These are phyloP conservation scores for Machimus rusticus DNA, from an alignment of 2,888 invertebrate genomes.

Conservation along the genomic window DNA sequence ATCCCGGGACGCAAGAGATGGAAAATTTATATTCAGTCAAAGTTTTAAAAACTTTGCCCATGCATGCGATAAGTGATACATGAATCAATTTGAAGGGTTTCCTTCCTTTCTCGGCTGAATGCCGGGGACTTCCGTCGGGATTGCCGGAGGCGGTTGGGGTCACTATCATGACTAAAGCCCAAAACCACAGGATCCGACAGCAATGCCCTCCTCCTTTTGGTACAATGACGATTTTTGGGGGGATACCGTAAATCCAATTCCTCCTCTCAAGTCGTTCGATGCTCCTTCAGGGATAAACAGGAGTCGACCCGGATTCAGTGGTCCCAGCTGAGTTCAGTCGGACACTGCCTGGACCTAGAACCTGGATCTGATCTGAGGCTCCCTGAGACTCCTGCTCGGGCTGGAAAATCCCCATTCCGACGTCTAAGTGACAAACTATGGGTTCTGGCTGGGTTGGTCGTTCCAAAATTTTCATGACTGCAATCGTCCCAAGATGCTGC, in stretches of 20 bases:
- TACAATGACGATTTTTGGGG: constrained; percentile 6
- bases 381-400: no score
- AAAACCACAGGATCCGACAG: background rate
- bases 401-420: constrained; percentile 13
- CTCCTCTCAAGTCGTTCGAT: background rate
- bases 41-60: constrained; percentile 47
- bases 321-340: background rate
- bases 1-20: background rate
- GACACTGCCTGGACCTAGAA: background rate
- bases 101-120: background rate
- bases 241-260: background rate
- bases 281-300: background rate
- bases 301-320: background rate
- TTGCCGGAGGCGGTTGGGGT: background rate
- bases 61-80: constrained; percentile 47
- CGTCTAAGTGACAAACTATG: constrained; percentile 14
- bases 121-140: background rate
- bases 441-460: background rate
- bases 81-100: constrained; percentile 45
- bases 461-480: background rate
- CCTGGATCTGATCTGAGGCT: background rate
- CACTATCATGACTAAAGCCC: background rate
- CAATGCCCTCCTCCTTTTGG: background rate
- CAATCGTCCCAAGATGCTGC: constrained; percentile 18
- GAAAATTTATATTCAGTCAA: constrained; percentile 46